Percentiles rank a stretch among this genome's conserved stretches.
phyloP scores from a whole-genome alignment of 2,888 invertebrate species.

The Drosophila mulleri region DNA sequence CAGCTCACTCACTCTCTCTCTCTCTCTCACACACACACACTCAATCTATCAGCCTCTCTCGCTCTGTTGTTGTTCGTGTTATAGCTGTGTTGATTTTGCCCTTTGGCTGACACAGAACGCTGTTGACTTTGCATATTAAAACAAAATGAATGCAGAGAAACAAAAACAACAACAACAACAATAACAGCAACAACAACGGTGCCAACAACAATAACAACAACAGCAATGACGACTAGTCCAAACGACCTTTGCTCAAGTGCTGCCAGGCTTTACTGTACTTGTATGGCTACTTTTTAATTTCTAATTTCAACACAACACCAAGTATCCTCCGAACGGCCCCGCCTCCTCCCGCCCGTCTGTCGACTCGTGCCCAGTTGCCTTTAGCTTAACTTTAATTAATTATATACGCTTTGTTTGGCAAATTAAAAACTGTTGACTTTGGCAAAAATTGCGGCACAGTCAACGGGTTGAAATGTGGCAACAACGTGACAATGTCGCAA shows the following conservation, averaged over 20 bases:
- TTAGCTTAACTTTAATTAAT: slow-evolving; percentile 71
- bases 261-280: slow-evolving; percentile 52
- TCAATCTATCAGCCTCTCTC: not conserved
- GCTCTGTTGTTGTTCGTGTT: slow-evolving; percentile 32
- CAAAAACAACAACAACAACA: slow-evolving; percentile 35
- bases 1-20: not conserved
- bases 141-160: slow-evolving; percentile 74
- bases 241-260: slow-evolving; percentile 44
- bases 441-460: slow-evolving; percentile 54
- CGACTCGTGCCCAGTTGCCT: slow-evolving; percentile 12
- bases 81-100: slow-evolving; percentile 75
- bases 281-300: slow-evolving; percentile 73
- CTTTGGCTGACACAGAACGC: slow-evolving; percentile 75
- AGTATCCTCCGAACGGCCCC: not conserved
- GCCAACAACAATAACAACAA: slow-evolving; percentile 9
- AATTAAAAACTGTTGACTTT: slow-evolving; percentile 78
- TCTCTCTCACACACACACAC: no score
- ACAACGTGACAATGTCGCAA: slow-evolving; percentile 31
- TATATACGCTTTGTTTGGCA: slow-evolving; percentile 75
- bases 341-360: not conserved
- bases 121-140: slow-evolving; percentile 80
- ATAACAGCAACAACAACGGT: no score
- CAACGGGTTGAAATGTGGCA: slow-evolving; percentile 40
- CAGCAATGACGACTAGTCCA: slow-evolving; percentile 5
- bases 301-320: slow-evolving; percentile 37